A percentile compares a stretch with the other conserved stretches of the same genome.
Evolutionary conservation across 2,797 vertebrate species (phyloP).

Genomic region (Erpetoichthys calabaricus): DNA sequence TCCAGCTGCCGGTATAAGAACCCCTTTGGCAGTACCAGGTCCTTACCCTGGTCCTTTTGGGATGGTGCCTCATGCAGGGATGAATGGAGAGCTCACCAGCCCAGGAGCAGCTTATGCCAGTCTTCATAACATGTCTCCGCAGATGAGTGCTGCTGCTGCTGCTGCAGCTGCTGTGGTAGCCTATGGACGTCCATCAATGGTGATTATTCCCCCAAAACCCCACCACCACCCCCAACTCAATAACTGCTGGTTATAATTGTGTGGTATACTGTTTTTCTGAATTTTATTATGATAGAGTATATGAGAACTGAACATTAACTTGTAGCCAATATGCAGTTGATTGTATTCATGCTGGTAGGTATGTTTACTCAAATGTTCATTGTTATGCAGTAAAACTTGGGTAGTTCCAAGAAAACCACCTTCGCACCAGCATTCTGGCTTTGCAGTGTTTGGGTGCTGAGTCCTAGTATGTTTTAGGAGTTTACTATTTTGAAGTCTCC

Average conservation of each 20-base stretch:
- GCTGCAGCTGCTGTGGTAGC: conserved; percentile 74
- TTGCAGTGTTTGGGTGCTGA: no score
- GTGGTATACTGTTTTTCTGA: background rate
- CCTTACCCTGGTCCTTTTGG: conserved; percentile 79
- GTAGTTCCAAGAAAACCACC: no score
- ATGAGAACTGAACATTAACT: no score
- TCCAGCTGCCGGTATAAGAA: conserved; percentile 73
- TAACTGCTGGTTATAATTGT: conserved; percentile 36
- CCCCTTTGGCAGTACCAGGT: conserved; percentile 74
- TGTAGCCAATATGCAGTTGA: no score
- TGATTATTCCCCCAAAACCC: conserved; percentile 33
- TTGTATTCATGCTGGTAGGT: no score
- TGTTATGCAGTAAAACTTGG: no score
- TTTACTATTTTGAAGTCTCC: no score
- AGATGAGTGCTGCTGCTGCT: conserved; percentile 79
- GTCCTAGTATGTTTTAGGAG: no score
- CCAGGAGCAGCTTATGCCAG: conserved; percentile 75
- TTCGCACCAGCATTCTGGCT: no score
- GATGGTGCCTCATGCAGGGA: conserved; percentile 76
- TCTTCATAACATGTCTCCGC: conserved; percentile 87
- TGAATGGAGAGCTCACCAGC: conserved; percentile 82
- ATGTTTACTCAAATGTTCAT: no score
- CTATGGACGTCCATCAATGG: conserved; percentile 85
- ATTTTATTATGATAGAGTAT: background rate
- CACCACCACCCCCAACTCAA: no score